Evolutionary conservation across 2,113 vertebrate species (phyloP), one percentile per base, ranked within the genome.

Genomic region (Ameiurus melas): DNA sequence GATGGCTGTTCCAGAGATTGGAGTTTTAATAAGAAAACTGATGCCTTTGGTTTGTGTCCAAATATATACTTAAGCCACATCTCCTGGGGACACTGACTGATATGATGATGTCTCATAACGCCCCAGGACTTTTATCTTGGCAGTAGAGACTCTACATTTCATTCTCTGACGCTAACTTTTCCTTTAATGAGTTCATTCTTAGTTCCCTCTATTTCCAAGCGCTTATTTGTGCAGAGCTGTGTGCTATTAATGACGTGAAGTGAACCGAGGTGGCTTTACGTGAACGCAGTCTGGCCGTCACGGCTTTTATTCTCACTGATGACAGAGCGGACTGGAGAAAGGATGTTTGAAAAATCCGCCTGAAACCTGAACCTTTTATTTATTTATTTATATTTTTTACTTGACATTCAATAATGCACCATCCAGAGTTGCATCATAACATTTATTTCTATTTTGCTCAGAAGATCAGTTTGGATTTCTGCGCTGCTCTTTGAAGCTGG

Each of bases 11-110:
- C 51, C 77, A 30, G 20, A 80, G n/a, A 80, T 55, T 55, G 51
- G 27, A 55, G 51, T 55, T 55, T 80, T 55, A 16, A 80, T 80
- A 30, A 80, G 77, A 80, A 80, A 80, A 30, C 51, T 8, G 19
- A 16, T 55, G 77, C 77, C 2, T 80, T 80, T 80, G 47, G n/a
- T 80, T 80, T 80, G 47, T 55, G 77, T 80, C n/a, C 75, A 78
- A 78, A 78, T 53, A 25, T 53, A 53, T n/a, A 51, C 47, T 10
- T n/a, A 19, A 55, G 77, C 51, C 30, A 80, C 51, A 55, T 57
- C 77, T 80, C 77, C 51, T 55, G 16, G 27, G 27, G 51, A 78
- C 25, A 27, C 75, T 51, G 75, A 30, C n/a, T 55, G 77, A 80
- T 30, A 79, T 55, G 47, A 80, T 80, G 77, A 80, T 19, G n/a